Evolutionary conservation across 37 sponge, comb jelly and placozoan species (phyloP).

Genomic region (Dysidea cf. avara): DNA sequence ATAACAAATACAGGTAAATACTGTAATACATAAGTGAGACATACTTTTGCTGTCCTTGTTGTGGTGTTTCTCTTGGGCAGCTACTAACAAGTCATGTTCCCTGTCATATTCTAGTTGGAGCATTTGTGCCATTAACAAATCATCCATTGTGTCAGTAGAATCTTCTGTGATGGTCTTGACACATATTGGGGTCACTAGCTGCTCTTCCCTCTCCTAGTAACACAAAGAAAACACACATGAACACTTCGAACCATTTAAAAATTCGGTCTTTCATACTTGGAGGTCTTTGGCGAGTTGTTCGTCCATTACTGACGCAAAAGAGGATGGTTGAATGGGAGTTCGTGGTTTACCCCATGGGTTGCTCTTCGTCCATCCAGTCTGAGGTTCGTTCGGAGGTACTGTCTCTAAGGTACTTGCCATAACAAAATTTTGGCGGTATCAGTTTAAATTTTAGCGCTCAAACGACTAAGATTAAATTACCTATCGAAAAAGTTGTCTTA

Average conservation of each 20-base stretch:
- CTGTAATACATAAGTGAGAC: neutral
- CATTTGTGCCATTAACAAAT: conserved; percentile 89
- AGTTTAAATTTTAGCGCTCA: neutral
- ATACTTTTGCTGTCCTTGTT: conserved; percentile 80
- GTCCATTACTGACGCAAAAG: conserved; percentile 76
- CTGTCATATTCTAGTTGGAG: conserved; percentile 90
- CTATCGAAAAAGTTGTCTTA: neutral
- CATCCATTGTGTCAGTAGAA: conserved; percentile 47
- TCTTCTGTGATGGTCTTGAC: too few species aligned
- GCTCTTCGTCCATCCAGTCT: neutral
- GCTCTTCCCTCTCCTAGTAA: too few species aligned
- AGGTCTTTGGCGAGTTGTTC: conserved; percentile 77
- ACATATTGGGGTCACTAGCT: too few species aligned
- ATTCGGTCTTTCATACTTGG: conserved; percentile 52
- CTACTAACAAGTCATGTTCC: conserved; percentile 56
- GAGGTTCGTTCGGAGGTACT: neutral
- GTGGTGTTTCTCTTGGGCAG: conserved; percentile 73
- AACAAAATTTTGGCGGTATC: neutral
- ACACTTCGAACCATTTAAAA: neutral
- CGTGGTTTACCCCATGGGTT: conserved; percentile 59
- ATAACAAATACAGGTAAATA: neutral
- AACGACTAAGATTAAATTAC: neutral
- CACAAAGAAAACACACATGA: too few species aligned
- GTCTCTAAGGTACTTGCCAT: neutral
- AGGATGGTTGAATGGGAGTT: conserved; percentile 44